Percentiles rank a stretch among this genome's conserved stretches.
Evolutionary conservation across 2,797 vertebrate genomes (phyloP).

Genomic region (Mormyrus proboscirostris): DNA sequence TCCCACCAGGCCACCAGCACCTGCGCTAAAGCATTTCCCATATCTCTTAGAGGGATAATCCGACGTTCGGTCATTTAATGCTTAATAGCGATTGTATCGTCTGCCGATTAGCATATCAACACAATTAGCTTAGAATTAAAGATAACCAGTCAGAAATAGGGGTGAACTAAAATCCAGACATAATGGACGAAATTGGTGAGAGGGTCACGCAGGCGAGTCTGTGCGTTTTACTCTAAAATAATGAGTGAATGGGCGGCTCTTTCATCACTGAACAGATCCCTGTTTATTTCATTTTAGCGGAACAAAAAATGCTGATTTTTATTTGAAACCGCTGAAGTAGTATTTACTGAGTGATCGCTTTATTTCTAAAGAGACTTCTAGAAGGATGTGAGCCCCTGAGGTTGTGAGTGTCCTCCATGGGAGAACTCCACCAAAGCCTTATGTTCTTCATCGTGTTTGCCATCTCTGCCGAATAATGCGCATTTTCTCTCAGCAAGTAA

Average conservation of each 20-base stretch:
- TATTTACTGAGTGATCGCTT: slow-evolving; percentile 17
- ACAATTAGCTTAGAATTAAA: not conserved
- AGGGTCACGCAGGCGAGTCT: not conserved
- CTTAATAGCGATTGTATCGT: slow-evolving; percentile 3
- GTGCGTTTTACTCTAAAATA: not conserved
- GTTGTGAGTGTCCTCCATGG: not conserved
- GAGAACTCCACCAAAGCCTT: not conserved
- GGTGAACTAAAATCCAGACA: not conserved
- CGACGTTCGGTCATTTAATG: not conserved
- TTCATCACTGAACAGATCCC: not conserved
- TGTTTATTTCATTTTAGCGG: not conserved
- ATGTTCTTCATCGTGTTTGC: not conserved
- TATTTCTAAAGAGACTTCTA: slow-evolving; percentile 7
- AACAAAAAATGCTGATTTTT: not conserved
- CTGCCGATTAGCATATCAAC: not conserved
- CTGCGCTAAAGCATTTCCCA: not conserved
- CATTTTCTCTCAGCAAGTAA: slow-evolving; percentile 12
- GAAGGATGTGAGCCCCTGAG: slow-evolving; percentile 7
- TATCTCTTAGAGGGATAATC: not conserved
- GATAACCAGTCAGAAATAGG: not conserved
- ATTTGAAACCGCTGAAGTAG: not conserved
- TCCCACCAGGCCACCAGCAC: not conserved
- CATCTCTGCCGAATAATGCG: not conserved
- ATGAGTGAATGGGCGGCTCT: not conserved
- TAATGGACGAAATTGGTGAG: not conserved